Evolutionary conservation across 1,140 invertebrate genomes (phyloP).

Genomic region (Lepidostoma basale): DNA sequence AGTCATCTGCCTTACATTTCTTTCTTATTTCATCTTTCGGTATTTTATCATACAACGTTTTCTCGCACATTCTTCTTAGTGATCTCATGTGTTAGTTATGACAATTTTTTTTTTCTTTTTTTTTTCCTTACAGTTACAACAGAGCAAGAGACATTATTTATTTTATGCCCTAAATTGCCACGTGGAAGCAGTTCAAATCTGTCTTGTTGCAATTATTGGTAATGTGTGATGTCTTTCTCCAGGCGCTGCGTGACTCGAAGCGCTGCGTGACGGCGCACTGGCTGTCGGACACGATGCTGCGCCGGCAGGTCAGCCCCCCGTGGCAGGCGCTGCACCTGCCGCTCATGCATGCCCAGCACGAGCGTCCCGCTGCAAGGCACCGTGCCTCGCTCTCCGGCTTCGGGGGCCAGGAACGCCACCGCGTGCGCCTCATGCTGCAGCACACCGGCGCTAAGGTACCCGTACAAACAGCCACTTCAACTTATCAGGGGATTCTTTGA

Average conservation of each 20-base stretch:
- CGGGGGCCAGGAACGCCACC: slow-evolving; percentile 77
- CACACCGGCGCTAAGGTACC: slow-evolving; percentile 83
- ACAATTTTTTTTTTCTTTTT: too few relatives aligned
- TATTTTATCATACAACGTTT: too few relatives aligned
- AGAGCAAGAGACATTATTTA: too few relatives aligned
- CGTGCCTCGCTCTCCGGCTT: slow-evolving; percentile 86
- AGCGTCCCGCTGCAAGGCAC: slow-evolving; percentile 69
- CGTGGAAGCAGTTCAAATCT: too few relatives aligned
- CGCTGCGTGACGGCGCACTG: slow-evolving; percentile 93
- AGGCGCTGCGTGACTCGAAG: slow-evolving; percentile 76
- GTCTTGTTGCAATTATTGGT: too few relatives aligned
- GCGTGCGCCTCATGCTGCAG: slow-evolving; percentile 81
- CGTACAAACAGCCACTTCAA: slow-evolving; percentile 51
- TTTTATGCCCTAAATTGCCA: too few relatives aligned
- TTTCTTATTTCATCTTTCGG: too few relatives aligned
- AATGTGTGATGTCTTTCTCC: slow-evolving; percentile 43
- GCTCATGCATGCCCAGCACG: slow-evolving; percentile 75
- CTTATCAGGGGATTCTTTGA: too few relatives aligned
- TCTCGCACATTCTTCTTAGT: too few relatives aligned
- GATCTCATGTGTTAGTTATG: too few relatives aligned
- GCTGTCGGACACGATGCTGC: slow-evolving; percentile 87
- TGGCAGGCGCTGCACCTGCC: slow-evolving; percentile 93
- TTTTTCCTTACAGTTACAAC: too few relatives aligned
- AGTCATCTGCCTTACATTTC: too few relatives aligned
- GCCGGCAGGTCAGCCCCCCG: slow-evolving; percentile 85